phyloP scores from a whole-genome alignment of 2,113 vertebrate species.

The Herpailurus yagouaroundi region DNA sequence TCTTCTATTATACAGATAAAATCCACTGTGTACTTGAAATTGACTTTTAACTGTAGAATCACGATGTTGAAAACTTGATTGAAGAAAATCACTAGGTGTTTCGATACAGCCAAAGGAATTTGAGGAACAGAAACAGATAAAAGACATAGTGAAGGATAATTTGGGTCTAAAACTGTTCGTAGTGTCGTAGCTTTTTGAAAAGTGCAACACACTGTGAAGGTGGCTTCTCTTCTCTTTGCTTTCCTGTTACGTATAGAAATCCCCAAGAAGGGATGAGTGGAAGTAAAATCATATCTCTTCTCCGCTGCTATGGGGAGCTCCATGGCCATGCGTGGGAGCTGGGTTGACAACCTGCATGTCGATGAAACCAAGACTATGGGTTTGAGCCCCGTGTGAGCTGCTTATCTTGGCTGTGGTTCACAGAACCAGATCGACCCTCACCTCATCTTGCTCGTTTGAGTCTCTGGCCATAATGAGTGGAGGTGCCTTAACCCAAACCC shows the following conservation, averaged over 20 bases:
- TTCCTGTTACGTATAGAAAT: neutral
- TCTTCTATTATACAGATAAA: neutral
- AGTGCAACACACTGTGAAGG: neutral
- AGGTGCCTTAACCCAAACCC: neutral
- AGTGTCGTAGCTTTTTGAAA: neutral
- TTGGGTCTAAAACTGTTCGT: neutral
- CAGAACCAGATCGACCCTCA: neutral
- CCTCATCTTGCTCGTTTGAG: neutral
- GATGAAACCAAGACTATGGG: neutral
- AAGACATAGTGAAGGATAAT: neutral
- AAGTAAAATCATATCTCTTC: neutral
- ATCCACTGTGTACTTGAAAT: neutral
- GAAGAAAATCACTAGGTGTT: neutral
- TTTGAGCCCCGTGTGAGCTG: neutral
- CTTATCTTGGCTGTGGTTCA: neutral
- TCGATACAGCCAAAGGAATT: neutral
- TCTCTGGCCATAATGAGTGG: neutral
- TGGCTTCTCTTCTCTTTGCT: neutral
- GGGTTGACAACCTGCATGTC: neutral
- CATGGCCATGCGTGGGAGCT: neutral
- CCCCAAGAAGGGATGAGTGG: no score
- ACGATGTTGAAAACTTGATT: neutral
- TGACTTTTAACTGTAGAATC: neutral
- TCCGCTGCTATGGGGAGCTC: neutral
- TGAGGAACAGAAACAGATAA: neutral